Conservation (phyloP, 2,113 vertebrate genomes). For the Cricetomys ansorgei region DNA sequence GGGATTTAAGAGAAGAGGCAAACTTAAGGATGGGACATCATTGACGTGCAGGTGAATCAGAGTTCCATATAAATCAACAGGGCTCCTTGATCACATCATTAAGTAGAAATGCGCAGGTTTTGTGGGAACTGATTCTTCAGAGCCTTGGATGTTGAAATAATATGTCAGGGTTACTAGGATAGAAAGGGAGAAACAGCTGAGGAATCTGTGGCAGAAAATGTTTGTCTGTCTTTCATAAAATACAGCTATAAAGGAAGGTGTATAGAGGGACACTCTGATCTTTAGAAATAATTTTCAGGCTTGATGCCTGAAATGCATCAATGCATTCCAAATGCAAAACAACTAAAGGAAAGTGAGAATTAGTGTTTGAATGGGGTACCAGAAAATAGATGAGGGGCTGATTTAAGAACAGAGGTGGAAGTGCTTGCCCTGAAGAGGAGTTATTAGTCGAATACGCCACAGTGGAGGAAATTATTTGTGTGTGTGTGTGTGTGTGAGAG, state of each 20-base stretch:
- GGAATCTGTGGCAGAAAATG: not conserved
- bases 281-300: not conserved
- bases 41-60: not conserved
- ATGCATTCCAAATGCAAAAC: too few species aligned
- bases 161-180: not conserved
- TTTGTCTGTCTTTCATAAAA: conserved; percentile 15
- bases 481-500: not conserved
- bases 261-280: not conserved
- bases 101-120: not conserved
- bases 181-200: not conserved
- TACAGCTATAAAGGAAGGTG: not conserved
- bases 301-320: too few species aligned
- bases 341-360: not conserved
- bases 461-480: not conserved
- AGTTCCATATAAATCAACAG: not conserved
- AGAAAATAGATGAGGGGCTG: not conserved
- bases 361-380: not conserved
- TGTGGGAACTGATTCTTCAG: not conserved
- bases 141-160: not conserved
- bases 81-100: not conserved
- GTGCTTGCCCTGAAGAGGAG: not conserved
- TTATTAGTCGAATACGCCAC: not conserved
- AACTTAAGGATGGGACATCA: not conserved
- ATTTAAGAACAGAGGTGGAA: not conserved
- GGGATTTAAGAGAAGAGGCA: not conserved